Evolutionary conservation across 2,113 vertebrate genomes (phyloP).

Genomic region (Mesoclemmys tuberculata): DNA sequence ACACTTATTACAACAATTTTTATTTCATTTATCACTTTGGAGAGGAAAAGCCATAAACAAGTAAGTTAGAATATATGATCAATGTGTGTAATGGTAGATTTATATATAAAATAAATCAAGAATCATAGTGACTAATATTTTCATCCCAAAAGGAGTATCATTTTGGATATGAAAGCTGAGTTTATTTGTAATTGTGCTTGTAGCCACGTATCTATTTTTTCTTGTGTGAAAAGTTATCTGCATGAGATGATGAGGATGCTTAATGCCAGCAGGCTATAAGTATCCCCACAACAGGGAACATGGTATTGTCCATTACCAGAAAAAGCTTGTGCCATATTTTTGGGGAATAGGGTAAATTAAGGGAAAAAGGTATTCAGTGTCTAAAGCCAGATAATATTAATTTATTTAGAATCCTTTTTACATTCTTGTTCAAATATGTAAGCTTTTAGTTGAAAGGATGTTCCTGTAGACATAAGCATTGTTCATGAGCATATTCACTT

Average conservation of each 20-base stretch:
- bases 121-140: fast-evolving
- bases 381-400: background rate
- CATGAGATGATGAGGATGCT: background rate
- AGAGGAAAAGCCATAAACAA: background rate
- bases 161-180: background rate
- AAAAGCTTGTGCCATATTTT: background rate
- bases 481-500: background rate
- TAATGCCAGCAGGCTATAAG: background rate
- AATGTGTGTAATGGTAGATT: background rate
- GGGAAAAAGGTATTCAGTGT: background rate
- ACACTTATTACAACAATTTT: background rate
- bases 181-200: background rate
- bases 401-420: background rate
- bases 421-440: background rate
- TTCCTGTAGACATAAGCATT: background rate
- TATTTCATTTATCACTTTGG: background rate
- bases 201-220: background rate
- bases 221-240: background rate
- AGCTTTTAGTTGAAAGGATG: background rate
- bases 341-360: background rate
- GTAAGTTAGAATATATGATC: background rate
- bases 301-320: background rate
- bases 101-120: background rate
- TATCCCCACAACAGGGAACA: background rate
- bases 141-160: background rate